Evolutionary conservation across 2,113 vertebrate genomes (phyloP).

Genomic region (Sebastes fasciatus): DNA sequence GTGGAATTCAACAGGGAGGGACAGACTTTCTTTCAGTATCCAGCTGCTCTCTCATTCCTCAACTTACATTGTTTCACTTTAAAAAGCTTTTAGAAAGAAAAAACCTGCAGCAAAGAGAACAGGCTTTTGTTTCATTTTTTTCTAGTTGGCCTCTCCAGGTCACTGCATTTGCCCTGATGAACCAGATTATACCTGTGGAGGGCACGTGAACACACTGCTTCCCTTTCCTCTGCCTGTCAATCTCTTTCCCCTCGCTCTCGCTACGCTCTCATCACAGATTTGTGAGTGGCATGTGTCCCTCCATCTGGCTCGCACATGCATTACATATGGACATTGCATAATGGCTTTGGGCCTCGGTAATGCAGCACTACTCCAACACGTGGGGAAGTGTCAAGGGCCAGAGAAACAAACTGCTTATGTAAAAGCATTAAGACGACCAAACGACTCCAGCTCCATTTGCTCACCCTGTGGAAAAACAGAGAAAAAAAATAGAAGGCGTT

Average conservation of each 20-base stretch:
- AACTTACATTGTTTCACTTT: not conserved
- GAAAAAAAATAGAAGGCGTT: constrained; percentile 1
- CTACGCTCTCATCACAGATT: constrained; percentile 55
- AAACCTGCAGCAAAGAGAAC: not conserved
- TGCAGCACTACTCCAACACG: constrained; percentile 43
- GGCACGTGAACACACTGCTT: constrained; percentile 8
- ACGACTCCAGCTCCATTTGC: constrained; percentile 29
- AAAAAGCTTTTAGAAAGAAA: not conserved
- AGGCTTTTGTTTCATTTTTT: not conserved
- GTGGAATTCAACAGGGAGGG: not conserved
- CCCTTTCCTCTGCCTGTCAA: not conserved
- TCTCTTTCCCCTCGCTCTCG: not conserved
- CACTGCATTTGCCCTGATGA: not conserved
- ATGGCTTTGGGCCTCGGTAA: constrained; percentile 43
- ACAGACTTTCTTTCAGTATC: not conserved
- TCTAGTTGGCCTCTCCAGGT: not conserved
- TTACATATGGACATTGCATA: constrained; percentile 69
- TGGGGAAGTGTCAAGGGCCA: constrained; percentile 54
- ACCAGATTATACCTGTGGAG: constrained; percentile 38
- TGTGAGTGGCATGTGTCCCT: constrained; percentile 71
- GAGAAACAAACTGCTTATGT: constrained; percentile 70
- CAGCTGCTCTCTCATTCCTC: not conserved
- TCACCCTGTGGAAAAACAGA: constrained; percentile 25
- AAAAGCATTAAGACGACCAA: constrained; percentile 74
- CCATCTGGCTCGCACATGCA: constrained; percentile 70